A percentile compares a stretch with the other conserved stretches of the same genome.
Evolutionary conservation across 1,140 invertebrate genomes (phyloP).

Genomic region (Holotrichia oblita): DNA sequence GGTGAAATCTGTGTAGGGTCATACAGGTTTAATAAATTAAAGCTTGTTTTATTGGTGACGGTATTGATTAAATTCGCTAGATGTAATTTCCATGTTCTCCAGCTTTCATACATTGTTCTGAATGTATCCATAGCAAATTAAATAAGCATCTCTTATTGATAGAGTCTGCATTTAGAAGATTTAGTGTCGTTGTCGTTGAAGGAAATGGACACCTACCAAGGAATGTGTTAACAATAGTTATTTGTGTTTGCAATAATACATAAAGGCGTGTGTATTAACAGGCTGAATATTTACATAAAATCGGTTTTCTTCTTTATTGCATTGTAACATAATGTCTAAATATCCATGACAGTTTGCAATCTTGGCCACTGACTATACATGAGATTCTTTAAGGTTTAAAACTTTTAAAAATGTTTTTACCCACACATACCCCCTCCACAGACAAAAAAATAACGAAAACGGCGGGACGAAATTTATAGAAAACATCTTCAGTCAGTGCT

Average conservation of each 20-base stretch:
- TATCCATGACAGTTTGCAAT: too few relatives aligned
- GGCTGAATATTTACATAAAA: too few relatives aligned
- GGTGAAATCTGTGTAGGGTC: background rate
- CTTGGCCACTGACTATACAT: too few relatives aligned
- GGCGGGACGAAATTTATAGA: too few relatives aligned
- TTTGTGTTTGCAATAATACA: background rate
- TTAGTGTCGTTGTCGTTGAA: background rate
- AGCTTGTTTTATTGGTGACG: background rate
- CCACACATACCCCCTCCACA: too few relatives aligned
- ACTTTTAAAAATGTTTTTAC: too few relatives aligned
- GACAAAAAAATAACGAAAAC: too few relatives aligned
- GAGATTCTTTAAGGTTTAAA: too few relatives aligned
- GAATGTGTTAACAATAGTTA: background rate
- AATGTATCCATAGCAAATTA: background rate
- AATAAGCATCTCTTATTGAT: background rate
- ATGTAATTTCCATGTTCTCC: slow-evolving; percentile 14
- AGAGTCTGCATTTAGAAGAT: background rate
- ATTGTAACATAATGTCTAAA: too few relatives aligned
- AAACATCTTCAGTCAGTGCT: too few relatives aligned
- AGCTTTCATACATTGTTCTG: background rate
- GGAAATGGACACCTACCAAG: background rate
- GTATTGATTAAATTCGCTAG: slow-evolving; percentile 18
- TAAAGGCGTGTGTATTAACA: too few relatives aligned
- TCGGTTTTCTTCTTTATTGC: too few relatives aligned
- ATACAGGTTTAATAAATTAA: slow-evolving; percentile 22